Evolutionary conservation across 92 coral and sea anemone species (phyloP), one percentile per base, ranked within the genome.

Genomic region (Siderastrea siderea): DNA sequence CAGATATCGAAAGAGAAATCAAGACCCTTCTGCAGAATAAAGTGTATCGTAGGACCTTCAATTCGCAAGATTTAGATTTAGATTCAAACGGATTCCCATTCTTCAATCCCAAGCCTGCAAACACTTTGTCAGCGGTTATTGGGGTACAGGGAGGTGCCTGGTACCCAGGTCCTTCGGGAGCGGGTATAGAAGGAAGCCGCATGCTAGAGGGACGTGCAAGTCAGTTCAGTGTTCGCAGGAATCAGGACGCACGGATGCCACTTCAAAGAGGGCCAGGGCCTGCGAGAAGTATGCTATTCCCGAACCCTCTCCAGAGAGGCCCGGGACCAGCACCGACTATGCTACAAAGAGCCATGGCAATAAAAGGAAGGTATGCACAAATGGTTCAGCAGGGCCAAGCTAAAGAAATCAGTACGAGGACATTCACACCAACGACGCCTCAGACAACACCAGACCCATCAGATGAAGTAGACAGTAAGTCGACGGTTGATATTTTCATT

Each of bases 81-180:
- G 70, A 84, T 47, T 11, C 86, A 44, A 57, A 68, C 17, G 51
- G 54, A 38, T 19, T 54, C 2, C 86, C 86, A 57, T 70, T 74
- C 71, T 74, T 84, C 14, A 84, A 63, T 74, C 80, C 79, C 4
- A 57, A 5, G 15, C 87, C 87, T 2, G 58, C 80, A 2, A 84
- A 61, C 51, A 43, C 50, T 44, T 74, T 84, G 71, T 84, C 94
- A 16, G 90, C 90, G 17, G 76, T 82, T 7, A 89, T 84, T 57
- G 77, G 75, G n/a, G 95, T 61, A 5, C 90, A 92, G 50, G 95
- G 93, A 9, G 95, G 95, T 10, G 72, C 86, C 54, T 84, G 91
- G 93, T 75, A 85, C 17, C 88, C 91, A 38, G 95, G 95, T 15
- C 93, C 95, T 15, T 88, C 95, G 14, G 88, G 91, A 9, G 95